These are phyloP conservation scores for Oceanodroma leucorhoa DNA, from an alignment of 2,797 vertebrate genomes.

Conservation along the genomic window DNA sequence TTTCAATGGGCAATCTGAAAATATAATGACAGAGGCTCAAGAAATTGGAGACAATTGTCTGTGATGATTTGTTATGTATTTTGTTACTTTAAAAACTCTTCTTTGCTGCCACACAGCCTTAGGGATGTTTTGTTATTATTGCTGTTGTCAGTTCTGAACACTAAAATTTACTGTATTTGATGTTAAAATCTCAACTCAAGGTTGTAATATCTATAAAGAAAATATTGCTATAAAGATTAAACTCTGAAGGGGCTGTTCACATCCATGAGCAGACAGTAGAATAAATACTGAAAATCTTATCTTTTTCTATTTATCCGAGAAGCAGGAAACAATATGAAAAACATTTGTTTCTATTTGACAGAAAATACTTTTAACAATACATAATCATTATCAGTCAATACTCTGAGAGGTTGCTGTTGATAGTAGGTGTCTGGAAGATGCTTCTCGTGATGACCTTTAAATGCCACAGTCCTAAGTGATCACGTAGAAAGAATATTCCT, in stretches of 20 bases:
- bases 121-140: conserved; percentile 60
- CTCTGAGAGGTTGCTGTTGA: conserved; percentile 47
- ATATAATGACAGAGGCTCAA: background rate
- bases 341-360: conserved; percentile 68
- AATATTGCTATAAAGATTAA: conserved; percentile 64
- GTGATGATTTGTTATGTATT: background rate
- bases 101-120: background rate
- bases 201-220: conserved; percentile 59
- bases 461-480: conserved; percentile 59
- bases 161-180: conserved; percentile 65
- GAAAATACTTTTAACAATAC: conserved; percentile 57
- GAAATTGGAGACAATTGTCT: conserved; percentile 20
- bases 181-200: conserved; percentile 66
- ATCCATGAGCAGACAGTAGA: conserved; percentile 51
- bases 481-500: conserved; percentile 36
- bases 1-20: background rate
- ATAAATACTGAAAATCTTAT: conserved; percentile 72
- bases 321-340: conserved; percentile 68
- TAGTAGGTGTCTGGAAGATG: conserved; percentile 53
- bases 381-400: conserved; percentile 62
- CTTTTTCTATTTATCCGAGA: conserved; percentile 62
- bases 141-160: conserved; percentile 31
- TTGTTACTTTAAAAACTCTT: conserved; percentile 40
- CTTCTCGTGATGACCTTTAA: conserved; percentile 75
- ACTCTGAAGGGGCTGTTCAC: conserved; percentile 53